Base-by-base conservation (phyloP, 2,113 vertebrate species). In the Otocyon megalotis region DNA sequence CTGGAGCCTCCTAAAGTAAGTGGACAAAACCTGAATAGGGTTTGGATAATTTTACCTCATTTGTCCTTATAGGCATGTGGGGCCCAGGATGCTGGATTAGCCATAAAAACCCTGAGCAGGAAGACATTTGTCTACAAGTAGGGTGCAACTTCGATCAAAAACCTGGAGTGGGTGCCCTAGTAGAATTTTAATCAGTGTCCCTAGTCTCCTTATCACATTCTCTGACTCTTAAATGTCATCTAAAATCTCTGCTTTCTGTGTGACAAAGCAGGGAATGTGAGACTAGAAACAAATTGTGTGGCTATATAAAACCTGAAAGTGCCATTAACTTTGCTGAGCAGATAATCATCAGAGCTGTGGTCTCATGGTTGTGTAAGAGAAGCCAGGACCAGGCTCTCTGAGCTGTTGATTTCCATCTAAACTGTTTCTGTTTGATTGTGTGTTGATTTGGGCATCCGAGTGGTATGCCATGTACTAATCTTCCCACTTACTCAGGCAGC, bases 401-500 rank as follows among this genome's bases (percentile, higher is more conserved):
- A 95, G 94, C 50, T 89, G 16, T 77, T 94, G 80, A 62, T 83
- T 96, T 97, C 65, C 69, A 71, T 92, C 37, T 84, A 60, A 60
- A 96, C 86, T 88, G 65, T 92, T 84, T 82, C 85, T 53, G 48
- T 96, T 79, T 95, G 91, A 91, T 87, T 71, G 84, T 88, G 28
- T 95, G 74, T 85, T 94, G 91, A 91, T 80, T 93, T 93, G 97
- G 69, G 69, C 84, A 77, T 72, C 53, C 37, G 65, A 58, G 26
- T 67, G 48, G 19, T 82, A n/a, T 88, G 77, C 71, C 71, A 26
- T 92, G 95, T 92, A 79, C 88, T 93, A 85, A 82, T 97, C 92
- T 96, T 94, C 74, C 80, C 88, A 74, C 90, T 96, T 94, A 80
- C 60, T 92, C 92, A 76, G 94, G 88, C 90, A 97, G 71, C 93